Percentiles rank a stretch among this genome's conserved stretches.
phyloP scores from a whole-genome alignment of 1,140 invertebrate species.

The Odontomachus brunneus region DNA sequence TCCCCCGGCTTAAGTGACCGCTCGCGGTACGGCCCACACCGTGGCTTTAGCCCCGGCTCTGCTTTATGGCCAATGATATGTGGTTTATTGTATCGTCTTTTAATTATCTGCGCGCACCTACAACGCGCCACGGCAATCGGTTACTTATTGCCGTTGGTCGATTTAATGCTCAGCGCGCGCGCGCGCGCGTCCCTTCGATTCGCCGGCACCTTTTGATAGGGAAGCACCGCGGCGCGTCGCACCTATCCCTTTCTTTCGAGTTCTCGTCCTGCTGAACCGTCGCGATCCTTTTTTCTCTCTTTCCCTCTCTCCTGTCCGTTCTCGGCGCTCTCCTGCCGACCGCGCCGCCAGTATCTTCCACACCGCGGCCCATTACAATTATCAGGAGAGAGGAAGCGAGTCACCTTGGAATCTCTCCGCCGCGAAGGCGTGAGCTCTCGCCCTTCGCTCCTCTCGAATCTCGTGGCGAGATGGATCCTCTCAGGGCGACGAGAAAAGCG shows the following conservation, averaged over 20 bases:
- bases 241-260: conserved; percentile 4
- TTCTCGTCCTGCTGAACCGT: conserved; percentile 24
- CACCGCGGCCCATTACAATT: conserved; percentile 78
- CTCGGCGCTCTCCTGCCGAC: conserved; percentile 64
- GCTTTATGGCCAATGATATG: conserved; percentile 85
- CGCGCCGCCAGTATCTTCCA: conserved; percentile 33
- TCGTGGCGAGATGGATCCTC: background rate
- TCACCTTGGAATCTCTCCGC: conserved; percentile 3
- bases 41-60: conserved; percentile 66
- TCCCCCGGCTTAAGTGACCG: conserved; percentile 80
- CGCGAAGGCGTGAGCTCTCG: background rate
- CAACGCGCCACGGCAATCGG: conserved; percentile 83
- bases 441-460: background rate
- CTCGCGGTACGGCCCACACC: conserved; percentile 75
- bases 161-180: conserved; percentile 79
- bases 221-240: conserved; percentile 48
- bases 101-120: conserved; percentile 86
- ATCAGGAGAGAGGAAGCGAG: conserved; percentile 66
- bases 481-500: background rate
- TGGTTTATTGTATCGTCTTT: conserved; percentile 86
- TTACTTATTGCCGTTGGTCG: conserved; percentile 82
- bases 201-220: conserved; percentile 80
- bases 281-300: background rate
- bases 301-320: conserved; percentile 37
- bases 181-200: conserved; percentile 56